A percentile compares a stretch with the other conserved stretches of the same genome.
Conservation (phyloP, 2,797 vertebrate genomes). For the Myotis findleyi region DNA sequence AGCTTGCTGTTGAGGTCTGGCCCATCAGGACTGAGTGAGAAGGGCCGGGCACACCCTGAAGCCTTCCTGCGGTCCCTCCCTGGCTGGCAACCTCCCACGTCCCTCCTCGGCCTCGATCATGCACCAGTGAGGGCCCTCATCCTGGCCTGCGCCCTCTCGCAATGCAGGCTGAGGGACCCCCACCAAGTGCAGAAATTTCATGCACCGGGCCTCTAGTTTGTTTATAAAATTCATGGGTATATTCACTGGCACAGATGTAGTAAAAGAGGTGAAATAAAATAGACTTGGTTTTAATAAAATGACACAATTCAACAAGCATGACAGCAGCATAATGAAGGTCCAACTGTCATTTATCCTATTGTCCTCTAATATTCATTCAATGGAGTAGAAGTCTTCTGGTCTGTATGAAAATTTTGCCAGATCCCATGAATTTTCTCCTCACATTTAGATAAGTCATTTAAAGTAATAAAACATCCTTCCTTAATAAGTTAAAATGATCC, state of each 20-base stretch:
- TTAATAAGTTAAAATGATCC: not conserved
- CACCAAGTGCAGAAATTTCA: too few species aligned
- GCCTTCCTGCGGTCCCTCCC: too few species aligned
- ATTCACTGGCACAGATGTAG: conserved; percentile 37
- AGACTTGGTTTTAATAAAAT: conserved; percentile 35
- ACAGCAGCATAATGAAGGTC: not conserved
- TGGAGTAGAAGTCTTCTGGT: not conserved
- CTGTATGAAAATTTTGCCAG: not conserved
- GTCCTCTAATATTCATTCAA: not conserved
- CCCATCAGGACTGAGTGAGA: too few species aligned
- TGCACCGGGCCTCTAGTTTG: too few species aligned
- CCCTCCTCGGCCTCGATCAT: too few species aligned
- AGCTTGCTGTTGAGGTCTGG: too few species aligned
- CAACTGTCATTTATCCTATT: not conserved
- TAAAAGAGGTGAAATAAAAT: not conserved
- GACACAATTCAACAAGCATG: not conserved
- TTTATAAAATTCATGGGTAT: conserved; percentile 26
- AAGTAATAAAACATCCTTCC: not conserved
- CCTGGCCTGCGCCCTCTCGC: too few species aligned
- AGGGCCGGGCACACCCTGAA: too few species aligned
- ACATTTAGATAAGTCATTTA: not conserved
- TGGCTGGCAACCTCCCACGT: too few species aligned
- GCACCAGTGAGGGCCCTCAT: too few species aligned
- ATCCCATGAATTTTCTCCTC: not conserved
- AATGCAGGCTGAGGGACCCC: too few species aligned